Evolutionary conservation across 2,888 invertebrate species (phyloP), one percentile per base, ranked within the genome.

Genomic region (Ganaspis brasiliensis): DNA sequence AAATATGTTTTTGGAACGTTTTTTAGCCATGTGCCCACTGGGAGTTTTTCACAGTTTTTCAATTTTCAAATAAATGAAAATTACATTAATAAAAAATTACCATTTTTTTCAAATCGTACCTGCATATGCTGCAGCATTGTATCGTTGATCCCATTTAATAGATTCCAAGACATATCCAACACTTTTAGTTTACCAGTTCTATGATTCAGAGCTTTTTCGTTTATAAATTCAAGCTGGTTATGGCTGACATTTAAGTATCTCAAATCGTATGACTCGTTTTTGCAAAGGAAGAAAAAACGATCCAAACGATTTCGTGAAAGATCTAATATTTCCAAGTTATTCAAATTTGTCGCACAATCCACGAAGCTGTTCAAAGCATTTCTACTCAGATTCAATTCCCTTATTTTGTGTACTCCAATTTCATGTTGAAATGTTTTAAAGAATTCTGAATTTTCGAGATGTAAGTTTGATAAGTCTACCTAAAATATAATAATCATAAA

Each of bases 181-280:
- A 87, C 79, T 79, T 87, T 87, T 3, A 91, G 82, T 59, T 89
- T 90, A 1, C 87, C 80, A 31, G 89, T 83, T 76, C 88, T 84
- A n/a, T 87, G 80, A 77, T 87, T 91, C 1, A 91, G 59, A n/a
- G 90, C 88, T 70, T 86, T 86, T 52, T 91, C 89, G 56, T 90
- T 96, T 80, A 98, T 96, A 77, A 94, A 95, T 89, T 97, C 96
- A 74, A 98, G 92, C 88, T 95, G 94, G 90, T 98, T 98, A 90
- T 96, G 95, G 84, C 97, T 96, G 83, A 98, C 93, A 89, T 97
- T 97, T 67, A 98, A 93, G 83, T 96, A 95, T 92, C 97, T 96
- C 77, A 98, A 92, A 16, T 96, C 97, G 87, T 97, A 97, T 67
- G 67, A 45, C 79, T 98, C 93, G 87, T 97, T 96, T 87, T 95